These are phyloP conservation scores for Acrocephalus scirpaceus DNA, from an alignment of 2,797 vertebrate species.

Conservation along the genomic window DNA sequence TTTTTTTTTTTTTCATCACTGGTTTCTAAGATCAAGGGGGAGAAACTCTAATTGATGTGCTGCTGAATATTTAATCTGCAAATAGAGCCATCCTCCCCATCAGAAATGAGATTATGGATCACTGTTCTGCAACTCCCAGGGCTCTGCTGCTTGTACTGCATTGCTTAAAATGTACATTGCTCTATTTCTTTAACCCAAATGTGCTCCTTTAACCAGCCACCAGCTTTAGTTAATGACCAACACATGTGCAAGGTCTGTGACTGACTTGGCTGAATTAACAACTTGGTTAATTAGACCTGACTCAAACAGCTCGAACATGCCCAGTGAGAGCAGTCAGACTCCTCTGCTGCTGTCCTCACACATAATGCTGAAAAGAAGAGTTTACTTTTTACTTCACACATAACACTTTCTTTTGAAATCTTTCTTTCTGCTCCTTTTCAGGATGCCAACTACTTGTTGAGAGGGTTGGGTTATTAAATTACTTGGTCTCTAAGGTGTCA, in stretches of 20 bases:
- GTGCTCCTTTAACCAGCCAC: not conserved
- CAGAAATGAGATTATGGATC: not conserved
- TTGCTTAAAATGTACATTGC: not conserved
- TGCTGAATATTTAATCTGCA: not conserved
- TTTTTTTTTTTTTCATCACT: not conserved
- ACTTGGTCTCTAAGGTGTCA: not conserved
- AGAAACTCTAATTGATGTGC: not conserved
- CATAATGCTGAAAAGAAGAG: not conserved
- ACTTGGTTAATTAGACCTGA: not conserved
- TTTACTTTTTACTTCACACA: not conserved
- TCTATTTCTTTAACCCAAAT: not conserved
- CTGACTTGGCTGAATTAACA: not conserved
- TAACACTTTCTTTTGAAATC: not conserved
- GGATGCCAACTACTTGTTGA: not conserved
- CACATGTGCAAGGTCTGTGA: not conserved
- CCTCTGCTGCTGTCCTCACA: not conserved
- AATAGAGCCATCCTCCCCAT: not conserved
- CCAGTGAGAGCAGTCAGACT: accelerated
- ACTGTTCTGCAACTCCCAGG: not conserved
- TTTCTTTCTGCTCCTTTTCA: not conserved
- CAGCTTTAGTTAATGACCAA: conserved; percentile 6
- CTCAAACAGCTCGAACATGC: not conserved
- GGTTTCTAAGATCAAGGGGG: not conserved
- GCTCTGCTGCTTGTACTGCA: not conserved
- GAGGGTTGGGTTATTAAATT: not conserved